Base-by-base conservation (phyloP, 2,797 vertebrate genomes). In the Notolabrus celidotus region DNA sequence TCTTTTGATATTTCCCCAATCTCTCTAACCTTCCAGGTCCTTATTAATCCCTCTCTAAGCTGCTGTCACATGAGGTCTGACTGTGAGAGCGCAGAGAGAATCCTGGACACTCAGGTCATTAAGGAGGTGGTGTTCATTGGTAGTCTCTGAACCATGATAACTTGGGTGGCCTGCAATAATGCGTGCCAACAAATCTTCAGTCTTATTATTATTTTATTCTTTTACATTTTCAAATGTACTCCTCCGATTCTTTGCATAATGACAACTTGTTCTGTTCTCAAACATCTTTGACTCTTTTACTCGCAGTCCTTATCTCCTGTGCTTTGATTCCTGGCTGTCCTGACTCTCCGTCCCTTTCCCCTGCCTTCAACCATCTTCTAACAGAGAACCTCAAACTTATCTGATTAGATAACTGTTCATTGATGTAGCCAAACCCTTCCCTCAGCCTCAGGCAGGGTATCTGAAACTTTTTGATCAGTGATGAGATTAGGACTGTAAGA, bases 31-130 rank as follows among this genome's bases (percentile, higher is more conserved):
- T 75, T 47, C 47, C 63, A 57, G 52, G 79, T 81, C 68, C 58
- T 54, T 39, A 51, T 54, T 93, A 92, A 92, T 93, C 90, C 87
- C 59, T 66, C 39, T 64, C 68, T 92, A 90, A 92, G 83, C 87
- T 84, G 81, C 77, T 80, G 83, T 92, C 88, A 90, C 92, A 87
- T 90, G 90, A 87, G 78, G 68, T 78, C 74, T 90, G 62, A 90
- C 80, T 86, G 79, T 76, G 71, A 57, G 80, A 67, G 49, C 57
- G 27, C 67, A 29, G 43, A 81, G 78, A 68, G 76, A 80, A 84
- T 86, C 71, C 49, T 15, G 63, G 69, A 64, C 56, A 81, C 50
- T 67, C 2, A 9, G 14, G 58, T 74, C 74, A 74, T 77, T 82
- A 80, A 76, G 27, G 57, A 57, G 63, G 57, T 71, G 20, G 51